Conservation (phyloP, 1,140 invertebrate genomes). For the Drosophila saltans region DNA sequence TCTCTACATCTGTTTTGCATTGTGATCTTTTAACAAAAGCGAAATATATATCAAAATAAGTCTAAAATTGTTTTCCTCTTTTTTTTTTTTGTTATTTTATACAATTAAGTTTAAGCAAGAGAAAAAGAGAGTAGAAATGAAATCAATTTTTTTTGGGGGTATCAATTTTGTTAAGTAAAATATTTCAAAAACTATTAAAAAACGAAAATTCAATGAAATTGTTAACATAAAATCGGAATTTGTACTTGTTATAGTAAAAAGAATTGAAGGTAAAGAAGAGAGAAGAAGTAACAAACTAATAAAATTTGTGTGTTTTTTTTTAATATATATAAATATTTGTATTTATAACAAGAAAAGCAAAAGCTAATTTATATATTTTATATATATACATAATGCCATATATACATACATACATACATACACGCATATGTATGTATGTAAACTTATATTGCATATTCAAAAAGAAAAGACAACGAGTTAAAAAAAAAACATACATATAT, state of each 20-base stretch:
- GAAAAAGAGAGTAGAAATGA: background rate
- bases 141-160: background rate
- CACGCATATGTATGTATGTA: background rate
- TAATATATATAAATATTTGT: constrained; percentile 41
- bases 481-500: constrained; percentile 11
- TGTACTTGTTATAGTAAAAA: constrained; percentile 35
- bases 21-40: constrained; percentile 7
- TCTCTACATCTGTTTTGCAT: background rate
- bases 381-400: constrained; percentile 58
- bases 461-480: constrained; percentile 6
- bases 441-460: constrained; percentile 13
- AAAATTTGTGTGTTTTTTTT: constrained; percentile 23
- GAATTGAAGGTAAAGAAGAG: constrained; percentile 1
- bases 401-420: constrained; percentile 39
- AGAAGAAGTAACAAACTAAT: constrained; percentile 46
- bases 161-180: background rate
- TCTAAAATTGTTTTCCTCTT: background rate
- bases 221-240: background rate
- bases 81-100: background rate
- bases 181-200: too few relatives aligned
- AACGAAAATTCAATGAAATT: too few relatives aligned
- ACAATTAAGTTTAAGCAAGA: constrained; percentile 2
- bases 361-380: constrained; percentile 50
- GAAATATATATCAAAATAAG: constrained; percentile 1
- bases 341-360: constrained; percentile 56